Evolutionary conservation across 2,797 vertebrate species (phyloP), one percentile per base, ranked within the genome.

Genomic region (Sphaeramia orbicularis): DNA sequence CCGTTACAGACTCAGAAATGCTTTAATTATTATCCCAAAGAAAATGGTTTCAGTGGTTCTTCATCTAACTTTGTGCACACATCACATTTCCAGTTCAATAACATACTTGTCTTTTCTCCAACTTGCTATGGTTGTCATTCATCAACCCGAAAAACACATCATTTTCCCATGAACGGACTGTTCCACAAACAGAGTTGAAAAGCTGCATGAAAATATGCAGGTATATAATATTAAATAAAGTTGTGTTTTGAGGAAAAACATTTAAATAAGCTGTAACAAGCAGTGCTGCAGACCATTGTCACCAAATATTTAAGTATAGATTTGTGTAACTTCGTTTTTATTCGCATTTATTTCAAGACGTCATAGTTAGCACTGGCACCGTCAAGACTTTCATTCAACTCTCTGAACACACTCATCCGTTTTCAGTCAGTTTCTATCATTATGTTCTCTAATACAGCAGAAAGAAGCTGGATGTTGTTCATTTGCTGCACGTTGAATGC

Each of bases 41-140:
- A 37, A n/a, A 44, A 14, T 32, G 12, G 16, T 36, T 65, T 57
- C 6, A 6, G 19, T 38, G 38, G 50, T 36, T 60, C 38, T 35
- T 63, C 21, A 40, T 36, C 18, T 10, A 14, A 47, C n/a, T 67
- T 15, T 48, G 41, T 57, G 38, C 50, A 32, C 73, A 41, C 35
- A 52, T 68, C 69, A 42, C 49, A 41, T 50, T 76, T 32, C 13
- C 53, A 55, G 64, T 80, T 44, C 48, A 45, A 68, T 44, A 42
- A 85, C 85, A 59, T 78, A 81, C 73, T 18, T 49, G 35, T 74
- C 61, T 72, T 44, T 82, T 81, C 72, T 63, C 77, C 68, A 19
- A 87, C 88, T 71, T 86, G 76, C 84, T 48, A 2, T 24, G 37
- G 62, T 38, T 27, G 9, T 38, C 48, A 19, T n/a, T 56, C 19